Conservation (phyloP, 2,797 vertebrate genomes). For the Sebastolobus alascanus region DNA sequence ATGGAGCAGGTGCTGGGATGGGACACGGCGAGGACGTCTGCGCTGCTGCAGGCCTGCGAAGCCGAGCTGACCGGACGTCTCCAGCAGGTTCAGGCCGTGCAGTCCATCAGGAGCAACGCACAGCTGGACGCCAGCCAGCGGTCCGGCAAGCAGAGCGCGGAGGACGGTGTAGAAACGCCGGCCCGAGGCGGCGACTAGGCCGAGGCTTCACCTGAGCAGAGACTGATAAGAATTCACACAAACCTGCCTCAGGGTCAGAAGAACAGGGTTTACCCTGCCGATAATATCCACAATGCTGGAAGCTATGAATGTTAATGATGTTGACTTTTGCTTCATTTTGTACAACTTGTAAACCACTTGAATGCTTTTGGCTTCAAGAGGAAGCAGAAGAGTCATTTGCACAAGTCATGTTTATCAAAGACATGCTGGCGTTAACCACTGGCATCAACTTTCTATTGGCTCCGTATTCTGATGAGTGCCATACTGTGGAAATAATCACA, state of each 20-base stretch:
- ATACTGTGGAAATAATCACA: conserved; percentile 30
- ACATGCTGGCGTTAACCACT: conserved; percentile 18
- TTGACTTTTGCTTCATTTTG: conserved; percentile 46
- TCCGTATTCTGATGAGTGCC: background rate
- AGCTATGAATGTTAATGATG: conserved; percentile 65
- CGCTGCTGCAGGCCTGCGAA: conserved; percentile 80
- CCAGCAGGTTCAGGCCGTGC: conserved; percentile 78
- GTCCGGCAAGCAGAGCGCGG: background rate
- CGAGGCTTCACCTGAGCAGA: conserved; percentile 52
- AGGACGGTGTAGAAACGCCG: conserved; percentile 28
- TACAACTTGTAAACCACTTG: conserved; percentile 42
- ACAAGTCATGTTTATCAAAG: conserved; percentile 65
- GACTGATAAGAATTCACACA: conserved; percentile 67
- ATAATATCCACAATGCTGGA: conserved; percentile 48
- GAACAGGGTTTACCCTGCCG: conserved; percentile 41
- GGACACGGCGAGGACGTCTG: conserved; percentile 68
- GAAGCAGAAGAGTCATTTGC: conserved; percentile 39
- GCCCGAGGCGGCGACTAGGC: conserved; percentile 61
- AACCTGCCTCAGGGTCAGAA: conserved; percentile 54
- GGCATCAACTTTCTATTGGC: background rate
- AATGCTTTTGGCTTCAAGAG: conserved; percentile 38
- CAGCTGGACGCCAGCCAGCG: conserved; percentile 45
- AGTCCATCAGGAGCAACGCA: conserved; percentile 75
- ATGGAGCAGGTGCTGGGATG: conserved; percentile 81
- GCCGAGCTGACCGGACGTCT: conserved; percentile 80